Evolutionary conservation across 2,797 vertebrate species (phyloP).

Genomic region (Ispidina picta): DNA sequence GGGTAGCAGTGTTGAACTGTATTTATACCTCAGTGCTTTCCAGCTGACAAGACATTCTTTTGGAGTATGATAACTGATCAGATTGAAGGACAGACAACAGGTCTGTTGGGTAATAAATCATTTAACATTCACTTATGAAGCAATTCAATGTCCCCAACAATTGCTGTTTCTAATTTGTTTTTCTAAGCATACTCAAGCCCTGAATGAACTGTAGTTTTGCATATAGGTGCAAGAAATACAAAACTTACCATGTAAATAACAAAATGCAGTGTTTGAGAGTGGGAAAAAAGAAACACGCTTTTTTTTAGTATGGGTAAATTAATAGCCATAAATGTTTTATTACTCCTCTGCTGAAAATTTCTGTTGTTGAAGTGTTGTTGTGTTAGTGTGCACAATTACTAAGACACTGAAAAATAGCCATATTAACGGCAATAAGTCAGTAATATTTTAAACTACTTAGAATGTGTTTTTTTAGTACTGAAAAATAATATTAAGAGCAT

Average conservation of each 20-base stretch:
- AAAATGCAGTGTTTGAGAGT: neutral
- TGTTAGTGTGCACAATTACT: neutral
- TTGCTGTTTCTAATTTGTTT: slow-evolving; percentile 18
- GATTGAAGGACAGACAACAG: slow-evolving; percentile 33
- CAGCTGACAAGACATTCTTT: slow-evolving; percentile 44
- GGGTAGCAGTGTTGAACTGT: neutral
- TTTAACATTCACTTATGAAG: slow-evolving; percentile 30
- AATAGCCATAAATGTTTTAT: slow-evolving; percentile 5
- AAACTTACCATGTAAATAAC: neutral
- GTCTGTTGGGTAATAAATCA: slow-evolving; percentile 51
- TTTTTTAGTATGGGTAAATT: neutral
- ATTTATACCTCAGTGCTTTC: slow-evolving; percentile 47
- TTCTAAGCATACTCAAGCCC: slow-evolving; percentile 32
- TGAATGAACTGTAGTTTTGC: neutral
- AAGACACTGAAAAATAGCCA: slow-evolving; percentile 30
- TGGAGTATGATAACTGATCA: neutral
- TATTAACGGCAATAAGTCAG: slow-evolving; percentile 7
- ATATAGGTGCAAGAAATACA: neutral
- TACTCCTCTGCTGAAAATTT: slow-evolving; percentile 1
- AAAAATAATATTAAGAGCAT: neutral
- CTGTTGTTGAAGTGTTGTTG: slow-evolving; percentile 2
- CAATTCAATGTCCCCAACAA: neutral
- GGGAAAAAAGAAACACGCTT: neutral
- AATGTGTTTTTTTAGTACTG: neutral
- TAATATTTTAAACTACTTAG: neutral